Conservation (phyloP, 2,113 vertebrate genomes). For the Camelus dromedarius region DNA sequence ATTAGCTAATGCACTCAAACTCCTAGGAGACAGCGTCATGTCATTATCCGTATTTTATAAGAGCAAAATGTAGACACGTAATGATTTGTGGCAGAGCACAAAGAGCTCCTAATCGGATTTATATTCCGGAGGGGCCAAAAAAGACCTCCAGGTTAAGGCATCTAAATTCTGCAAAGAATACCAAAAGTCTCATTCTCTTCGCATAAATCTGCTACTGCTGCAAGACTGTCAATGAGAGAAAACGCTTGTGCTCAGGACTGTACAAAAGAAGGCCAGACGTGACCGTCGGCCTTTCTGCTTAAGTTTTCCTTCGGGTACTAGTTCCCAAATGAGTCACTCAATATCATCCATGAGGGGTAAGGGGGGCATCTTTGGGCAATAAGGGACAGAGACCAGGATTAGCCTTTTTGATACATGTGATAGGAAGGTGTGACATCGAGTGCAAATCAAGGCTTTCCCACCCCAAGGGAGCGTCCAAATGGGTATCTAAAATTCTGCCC, state of each 20-base stretch:
- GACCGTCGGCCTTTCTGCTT: not conserved
- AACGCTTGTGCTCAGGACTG: not conserved
- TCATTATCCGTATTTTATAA: slow-evolving; percentile 58
- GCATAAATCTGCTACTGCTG: not conserved
- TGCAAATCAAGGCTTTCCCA: not conserved
- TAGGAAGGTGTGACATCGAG: not conserved
- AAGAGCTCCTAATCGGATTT: slow-evolving; percentile 57
- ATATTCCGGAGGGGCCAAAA: slow-evolving; percentile 4
- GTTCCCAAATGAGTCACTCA: not conserved
- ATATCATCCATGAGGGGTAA: not conserved
- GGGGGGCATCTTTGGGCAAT: not conserved
- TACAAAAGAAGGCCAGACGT: not conserved
- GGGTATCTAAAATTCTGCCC: not conserved
- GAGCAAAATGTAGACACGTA: not conserved
- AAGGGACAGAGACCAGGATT: not conserved
- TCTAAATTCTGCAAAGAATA: slow-evolving; percentile 46
- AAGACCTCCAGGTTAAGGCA: slow-evolving; percentile 33
- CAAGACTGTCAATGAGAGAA: not conserved
- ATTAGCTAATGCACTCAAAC: slow-evolving; percentile 73
- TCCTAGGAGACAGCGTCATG: slow-evolving; percentile 55
- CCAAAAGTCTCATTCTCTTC: slow-evolving; percentile 27
- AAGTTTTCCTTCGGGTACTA: not conserved
- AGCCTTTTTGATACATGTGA: not conserved
- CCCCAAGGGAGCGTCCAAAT: not conserved
- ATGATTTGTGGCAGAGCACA: slow-evolving; percentile 64